phyloP scores from a whole-genome alignment of 2,888 invertebrate species.

The Sussaba pulchella region DNA sequence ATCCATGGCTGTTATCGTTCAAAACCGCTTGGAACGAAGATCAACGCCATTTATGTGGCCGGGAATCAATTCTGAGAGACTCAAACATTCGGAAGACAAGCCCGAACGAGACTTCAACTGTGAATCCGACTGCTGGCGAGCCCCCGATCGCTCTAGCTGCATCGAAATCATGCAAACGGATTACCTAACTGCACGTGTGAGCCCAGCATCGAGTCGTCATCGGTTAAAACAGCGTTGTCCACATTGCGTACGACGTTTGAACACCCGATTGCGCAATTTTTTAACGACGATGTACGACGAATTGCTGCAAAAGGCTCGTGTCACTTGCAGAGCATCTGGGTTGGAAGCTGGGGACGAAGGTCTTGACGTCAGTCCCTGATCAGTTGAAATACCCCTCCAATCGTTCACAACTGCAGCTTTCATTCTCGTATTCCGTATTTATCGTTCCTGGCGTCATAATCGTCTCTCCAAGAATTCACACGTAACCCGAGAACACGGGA shows the following conservation, averaged over 20 bases:
- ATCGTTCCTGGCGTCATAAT: no score
- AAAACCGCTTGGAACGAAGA: slow-evolving; percentile 28
- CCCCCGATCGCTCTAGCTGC: slow-evolving; percentile 45
- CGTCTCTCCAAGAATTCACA: no score
- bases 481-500: no score
- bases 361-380: neutral
- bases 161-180: slow-evolving; percentile 53
- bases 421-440: no score
- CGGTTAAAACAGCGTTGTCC: slow-evolving; percentile 71
- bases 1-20: slow-evolving; percentile 18
- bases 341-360: neutral
- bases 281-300: slow-evolving; percentile 8
- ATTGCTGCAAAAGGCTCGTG: slow-evolving; percentile 5
- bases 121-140: slow-evolving; percentile 56
- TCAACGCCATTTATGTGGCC: neutral
- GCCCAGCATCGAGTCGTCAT: slow-evolving; percentile 68
- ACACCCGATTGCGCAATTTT: slow-evolving; percentile 56
- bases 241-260: slow-evolving; percentile 57
- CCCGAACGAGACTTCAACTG: slow-evolving; percentile 46
- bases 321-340: neutral
- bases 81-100: neutral
- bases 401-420: neutral
- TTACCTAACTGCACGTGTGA: slow-evolving; percentile 71
- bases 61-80: neutral
- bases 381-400: slow-evolving; percentile 1